Evolutionary conservation across 2,888 invertebrate species (phyloP), one percentile per base, ranked within the genome.

Genomic region (Congeria kusceri): DNA sequence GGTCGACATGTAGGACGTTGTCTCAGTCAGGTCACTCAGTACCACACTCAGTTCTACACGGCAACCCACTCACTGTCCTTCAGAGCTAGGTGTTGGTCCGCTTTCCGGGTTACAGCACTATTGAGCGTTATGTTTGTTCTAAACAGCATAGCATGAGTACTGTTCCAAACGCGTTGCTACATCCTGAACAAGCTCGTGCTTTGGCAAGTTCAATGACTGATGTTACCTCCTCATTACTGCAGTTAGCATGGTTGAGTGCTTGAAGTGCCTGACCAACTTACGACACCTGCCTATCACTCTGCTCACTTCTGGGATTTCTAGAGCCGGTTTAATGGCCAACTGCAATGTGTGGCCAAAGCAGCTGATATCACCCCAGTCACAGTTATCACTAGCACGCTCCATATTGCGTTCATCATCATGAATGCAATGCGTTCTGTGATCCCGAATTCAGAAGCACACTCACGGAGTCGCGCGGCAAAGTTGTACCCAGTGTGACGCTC

Each of bases 251-350:
- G 77, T 77, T 0, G 77, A 80, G 28, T 77, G 73, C 28, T 77
- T 77, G 23, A 80, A 76, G 61, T 80, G 76, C 47, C 65, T 66
- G 1, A 69, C 68, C 32, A 72, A 29, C 23, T 79, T 78, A 13
- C 79, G 39, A 25, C 63, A 56, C n/a, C 56, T 29, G 9, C 57
- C 15, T 7, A 64, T 39, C 3, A 68, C 7, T 32, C 62, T 75
- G 9, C 67, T 18, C 9, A 71, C 64, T 3, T 44, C 3, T 18
- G 56, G 65, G 1, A 69, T 27, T 57, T 75, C 72, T 3, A 72
- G 47, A 4, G 68, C 64, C 15, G 76, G 75, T 62, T 72, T 80
- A 1, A 72, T 56, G 32, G 61, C 71, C 0, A 80, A 57, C 46
- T 80, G 75, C 13, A 80, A 53, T 25, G 72, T 80, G 72, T 73